Percentiles rank a stretch among this genome's conserved stretches.
phyloP scores from a whole-genome alignment of 30 jellyfish, hydroid and myxozoan species.

The Chironex yamaguchii region DNA sequence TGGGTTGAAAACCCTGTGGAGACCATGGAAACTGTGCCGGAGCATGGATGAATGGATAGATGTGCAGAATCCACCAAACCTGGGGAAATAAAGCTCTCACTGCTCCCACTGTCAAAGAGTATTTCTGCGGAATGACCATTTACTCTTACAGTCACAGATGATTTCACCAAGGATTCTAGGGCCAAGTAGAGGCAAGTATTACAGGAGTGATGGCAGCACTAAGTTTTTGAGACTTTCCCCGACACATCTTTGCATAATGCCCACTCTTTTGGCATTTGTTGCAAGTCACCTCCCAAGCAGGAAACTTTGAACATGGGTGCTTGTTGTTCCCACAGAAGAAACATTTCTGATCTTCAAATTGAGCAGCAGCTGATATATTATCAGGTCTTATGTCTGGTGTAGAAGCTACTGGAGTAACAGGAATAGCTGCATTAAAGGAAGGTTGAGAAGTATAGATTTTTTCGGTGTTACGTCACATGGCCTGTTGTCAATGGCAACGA shows the following conservation, averaged over 20 bases:
- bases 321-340: slow-evolving; percentile 29
- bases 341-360: slow-evolving; percentile 1
- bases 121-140: slow-evolving; percentile 22
- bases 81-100: slow-evolving; percentile 28
- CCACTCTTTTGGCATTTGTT: slow-evolving; percentile 30
- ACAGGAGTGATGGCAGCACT: slow-evolving; percentile 3
- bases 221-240: background rate
- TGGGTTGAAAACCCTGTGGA: background rate
- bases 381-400: no score
- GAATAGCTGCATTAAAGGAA: slow-evolving; percentile 16
- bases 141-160: slow-evolving; percentile 4
- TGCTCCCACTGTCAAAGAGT: slow-evolving; percentile 48
- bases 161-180: slow-evolving; percentile 4
- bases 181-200: slow-evolving; percentile 12
- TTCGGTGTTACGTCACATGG: no score
- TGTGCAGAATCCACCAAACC: background rate
- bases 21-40: slow-evolving; percentile 7
- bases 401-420: background rate
- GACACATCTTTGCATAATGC: slow-evolving; percentile 30
- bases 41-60: slow-evolving; percentile 1
- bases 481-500: no score
- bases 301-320: slow-evolving; percentile 29
- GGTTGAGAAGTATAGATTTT: slow-evolving; percentile 2
- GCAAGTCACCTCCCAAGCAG: slow-evolving; percentile 30
- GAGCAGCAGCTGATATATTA: slow-evolving; percentile 20